Evolutionary conservation across 2,888 invertebrate genomes (phyloP).

Genomic region (Xestia rhomboidea): DNA sequence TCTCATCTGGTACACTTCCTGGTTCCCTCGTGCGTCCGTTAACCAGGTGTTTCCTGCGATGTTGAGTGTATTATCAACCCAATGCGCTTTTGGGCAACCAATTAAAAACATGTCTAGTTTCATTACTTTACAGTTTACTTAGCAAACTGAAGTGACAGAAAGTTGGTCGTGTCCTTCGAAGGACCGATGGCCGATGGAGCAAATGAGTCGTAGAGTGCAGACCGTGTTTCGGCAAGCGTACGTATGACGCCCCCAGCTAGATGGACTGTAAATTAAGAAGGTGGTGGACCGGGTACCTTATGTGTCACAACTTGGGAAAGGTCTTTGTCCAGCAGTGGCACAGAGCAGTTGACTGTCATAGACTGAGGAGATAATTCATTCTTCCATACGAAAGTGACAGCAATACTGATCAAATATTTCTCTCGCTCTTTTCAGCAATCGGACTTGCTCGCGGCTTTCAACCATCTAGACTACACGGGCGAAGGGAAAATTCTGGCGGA

Average conservation of each 20-base stretch:
- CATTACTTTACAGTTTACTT: neutral
- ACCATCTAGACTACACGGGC: conserved; percentile 84
- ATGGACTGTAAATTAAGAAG: neutral
- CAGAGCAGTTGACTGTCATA: neutral
- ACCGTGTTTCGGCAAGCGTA: neutral
- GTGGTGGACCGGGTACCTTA: neutral
- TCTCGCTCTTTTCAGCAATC: conserved; percentile 75
- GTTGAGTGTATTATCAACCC: neutral
- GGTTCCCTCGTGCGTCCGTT: neutral
- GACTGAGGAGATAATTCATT: neutral
- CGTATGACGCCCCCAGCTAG: neutral
- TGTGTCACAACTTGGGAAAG: neutral
- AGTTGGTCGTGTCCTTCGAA: neutral
- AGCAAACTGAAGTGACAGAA: neutral
- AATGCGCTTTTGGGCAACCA: neutral
- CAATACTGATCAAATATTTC: neutral
- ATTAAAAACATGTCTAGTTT: neutral
- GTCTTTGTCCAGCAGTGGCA: neutral
- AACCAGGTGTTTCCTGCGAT: neutral
- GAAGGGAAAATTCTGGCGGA: conserved; percentile 86
- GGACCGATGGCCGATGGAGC: neutral
- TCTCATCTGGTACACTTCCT: neutral
- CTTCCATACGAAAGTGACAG: neutral
- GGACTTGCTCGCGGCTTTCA: conserved; percentile 85
- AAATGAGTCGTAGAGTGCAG: neutral